phyloP scores from a whole-genome alignment of 2,113 vertebrate genomes.

The Nothobranchius furzeri region DNA sequence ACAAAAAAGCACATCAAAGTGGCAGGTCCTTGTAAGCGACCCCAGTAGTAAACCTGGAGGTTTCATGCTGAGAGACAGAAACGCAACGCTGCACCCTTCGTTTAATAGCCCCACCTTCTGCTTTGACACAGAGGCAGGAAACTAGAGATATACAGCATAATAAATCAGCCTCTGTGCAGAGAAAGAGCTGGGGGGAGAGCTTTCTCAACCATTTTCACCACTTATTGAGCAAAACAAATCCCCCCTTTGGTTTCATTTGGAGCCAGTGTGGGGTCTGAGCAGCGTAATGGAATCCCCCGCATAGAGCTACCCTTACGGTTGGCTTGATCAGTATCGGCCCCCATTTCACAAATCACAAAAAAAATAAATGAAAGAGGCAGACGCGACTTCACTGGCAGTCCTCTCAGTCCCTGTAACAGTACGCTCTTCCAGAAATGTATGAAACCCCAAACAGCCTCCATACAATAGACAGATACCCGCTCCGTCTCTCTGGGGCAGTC shows the following conservation, averaged over 20 bases:
- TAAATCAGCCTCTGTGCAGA: slow-evolving; percentile 44
- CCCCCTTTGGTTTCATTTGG: slow-evolving; percentile 29
- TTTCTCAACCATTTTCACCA: slow-evolving; percentile 52
- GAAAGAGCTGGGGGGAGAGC: not conserved
- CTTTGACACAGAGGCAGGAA: slow-evolving; percentile 55
- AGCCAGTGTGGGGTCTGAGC: slow-evolving; percentile 30
- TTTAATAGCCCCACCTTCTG: slow-evolving; percentile 48
- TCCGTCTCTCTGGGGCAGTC: slow-evolving; percentile 13
- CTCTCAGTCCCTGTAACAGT: slow-evolving; percentile 16
- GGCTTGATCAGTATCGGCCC: slow-evolving; percentile 40
- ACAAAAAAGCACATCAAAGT: slow-evolving; percentile 28
- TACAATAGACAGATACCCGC: slow-evolving; percentile 3
- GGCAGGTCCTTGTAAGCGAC: slow-evolving; percentile 18
- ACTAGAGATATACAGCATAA: slow-evolving; percentile 36
- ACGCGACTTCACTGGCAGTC: slow-evolving; percentile 64
- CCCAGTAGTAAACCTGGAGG: slow-evolving; percentile 25
- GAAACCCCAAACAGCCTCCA: slow-evolving; percentile 15
- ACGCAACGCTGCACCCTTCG: slow-evolving; percentile 34
- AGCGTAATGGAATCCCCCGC: slow-evolving; percentile 42
- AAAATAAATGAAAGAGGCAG: slow-evolving; percentile 21
- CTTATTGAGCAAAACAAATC: slow-evolving; percentile 54
- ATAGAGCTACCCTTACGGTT: slow-evolving; percentile 40
- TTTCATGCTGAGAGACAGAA: slow-evolving; percentile 56
- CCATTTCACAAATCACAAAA: slow-evolving; percentile 58
- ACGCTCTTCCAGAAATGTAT: slow-evolving; percentile 24